These are phyloP conservation scores for Atherinomorus stipes DNA, from an alignment of 2,113 vertebrate species.

Conservation along the genomic window DNA sequence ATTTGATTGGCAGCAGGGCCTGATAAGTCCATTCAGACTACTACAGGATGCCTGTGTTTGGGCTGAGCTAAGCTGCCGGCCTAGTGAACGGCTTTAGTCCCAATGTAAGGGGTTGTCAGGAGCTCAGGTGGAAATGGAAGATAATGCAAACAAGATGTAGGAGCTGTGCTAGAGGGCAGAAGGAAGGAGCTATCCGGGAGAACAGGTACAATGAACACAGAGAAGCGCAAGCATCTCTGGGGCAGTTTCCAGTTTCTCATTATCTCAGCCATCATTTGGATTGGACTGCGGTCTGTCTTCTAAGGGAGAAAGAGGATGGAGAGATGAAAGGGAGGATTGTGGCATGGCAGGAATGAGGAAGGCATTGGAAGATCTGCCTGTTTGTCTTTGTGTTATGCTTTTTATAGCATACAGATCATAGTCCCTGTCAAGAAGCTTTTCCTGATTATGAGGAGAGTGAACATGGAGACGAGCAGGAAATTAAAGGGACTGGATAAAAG, in stretches of 20 bases:
- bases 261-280: conserved; percentile 53
- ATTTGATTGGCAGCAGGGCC: conserved; percentile 58
- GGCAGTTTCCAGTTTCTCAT: conserved; percentile 36
- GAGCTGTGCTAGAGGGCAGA: conserved; percentile 33
- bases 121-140: conserved; percentile 60
- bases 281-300: background rate
- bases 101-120: conserved; percentile 47
- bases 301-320: conserved; percentile 21
- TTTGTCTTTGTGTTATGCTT: conserved; percentile 50
- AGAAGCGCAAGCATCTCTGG: conserved; percentile 9
- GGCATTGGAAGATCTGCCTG: conserved; percentile 64
- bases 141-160: conserved; percentile 67
- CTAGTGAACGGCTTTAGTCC: conserved; percentile 53
- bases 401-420: conserved; percentile 64
- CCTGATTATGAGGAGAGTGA: conserved; percentile 74
- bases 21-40: conserved; percentile 58
- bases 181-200: conserved; percentile 38
- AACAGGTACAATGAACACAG: conserved; percentile 16
- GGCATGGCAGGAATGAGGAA: conserved; percentile 69
- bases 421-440: conserved; percentile 70
- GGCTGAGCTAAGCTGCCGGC: conserved; percentile 61
- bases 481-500: conserved; percentile 73
- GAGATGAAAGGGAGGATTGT: conserved; percentile 53
- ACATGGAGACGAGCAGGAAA: conserved; percentile 77
- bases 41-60: conserved; percentile 48